Base-by-base conservation (phyloP, 2,888 invertebrate genomes). In the Therioaphis trifolii region DNA sequence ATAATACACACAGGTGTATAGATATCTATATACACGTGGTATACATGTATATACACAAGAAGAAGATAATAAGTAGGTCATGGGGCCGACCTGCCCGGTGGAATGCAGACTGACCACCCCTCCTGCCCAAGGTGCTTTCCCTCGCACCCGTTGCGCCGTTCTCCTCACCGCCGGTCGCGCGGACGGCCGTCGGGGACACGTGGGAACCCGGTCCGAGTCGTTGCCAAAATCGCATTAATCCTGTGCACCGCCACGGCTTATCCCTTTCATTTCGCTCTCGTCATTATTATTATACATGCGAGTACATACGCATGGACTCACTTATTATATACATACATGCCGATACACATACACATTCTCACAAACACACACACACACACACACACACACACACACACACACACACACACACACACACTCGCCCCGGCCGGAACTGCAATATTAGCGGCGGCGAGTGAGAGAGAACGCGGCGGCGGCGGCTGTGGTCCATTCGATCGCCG, bases 21-120 rank as follows among this genome's bases (percentile, higher is more conserved):
- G 35, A 35, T 35, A 35, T 35, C 35, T 7, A 35, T 35, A 5
- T 35, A 35, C 7, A 35, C 35, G 35, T 5, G 3, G 35, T 35
- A 35, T 35, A 7, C 35, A 7, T 35, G 35, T 35, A 35, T 35
- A 35, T 35, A 35, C 40, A 0, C 21, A 61, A 76, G 76, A 76
- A 76, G 46, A 74, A 21, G 77, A 49, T 55, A 55, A 43, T 52
- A 80, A 72, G 82, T 82, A 27, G 82, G 82, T 82, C 63, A 82
- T 72, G 46, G 72, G 82, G 82, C 72, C 82, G 82, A 82, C 82
- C 72, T 72, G 72, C 72, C 72, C 72, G 82, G 40, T 82, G 82
- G 82, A 82, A 82, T 82, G 82, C 72, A 82, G 82, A 72, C 82
- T 49, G 72, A 35, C 72, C 72, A 49, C 72, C 82, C 82, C 82